Evolutionary conservation across 2,888 invertebrate genomes (phyloP).

Genomic region (Thera obeliscata): DNA sequence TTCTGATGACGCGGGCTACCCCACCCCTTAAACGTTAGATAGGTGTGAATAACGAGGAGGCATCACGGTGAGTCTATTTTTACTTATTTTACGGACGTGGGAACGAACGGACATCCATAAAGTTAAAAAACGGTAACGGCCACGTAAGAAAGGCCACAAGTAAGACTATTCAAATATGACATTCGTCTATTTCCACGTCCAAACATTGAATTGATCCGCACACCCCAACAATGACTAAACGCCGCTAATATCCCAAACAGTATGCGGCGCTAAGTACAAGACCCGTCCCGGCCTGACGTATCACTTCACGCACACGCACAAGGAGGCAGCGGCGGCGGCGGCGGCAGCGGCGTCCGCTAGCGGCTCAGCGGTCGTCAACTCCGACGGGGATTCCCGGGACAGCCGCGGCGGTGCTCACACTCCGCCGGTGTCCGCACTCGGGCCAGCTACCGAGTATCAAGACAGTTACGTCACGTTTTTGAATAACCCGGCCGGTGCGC

Average conservation of each 20-base stretch:
- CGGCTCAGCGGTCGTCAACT: constrained; percentile 57
- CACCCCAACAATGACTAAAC: constrained; percentile 4
- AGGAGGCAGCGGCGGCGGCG: constrained; percentile 74
- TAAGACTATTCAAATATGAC: not conserved
- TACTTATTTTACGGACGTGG: constrained; percentile 37
- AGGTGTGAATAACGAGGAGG: constrained; percentile 63
- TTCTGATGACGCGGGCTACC: constrained; percentile 79
- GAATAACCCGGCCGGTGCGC: constrained; percentile 81
- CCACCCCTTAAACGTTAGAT: constrained; percentile 43
- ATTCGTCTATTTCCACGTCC: constrained; percentile 22
- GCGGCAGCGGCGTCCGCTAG: constrained; percentile 40
- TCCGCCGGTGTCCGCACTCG: constrained; percentile 57
- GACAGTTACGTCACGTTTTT: constrained; percentile 88
- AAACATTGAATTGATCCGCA: not conserved
- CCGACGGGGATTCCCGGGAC: constrained; percentile 70
- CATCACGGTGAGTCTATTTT: constrained; percentile 76
- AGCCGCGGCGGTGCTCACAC: constrained; percentile 90
- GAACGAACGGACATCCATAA: constrained; percentile 18
- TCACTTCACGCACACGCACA: constrained; percentile 97
- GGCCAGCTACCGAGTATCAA: constrained; percentile 83
- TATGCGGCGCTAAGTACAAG: constrained; percentile 98
- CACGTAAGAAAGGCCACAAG: not conserved
- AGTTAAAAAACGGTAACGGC: too few species aligned
- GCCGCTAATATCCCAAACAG: constrained; percentile 74
- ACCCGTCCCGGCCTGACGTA: constrained; percentile 97